These are phyloP conservation scores for Melikaiella ostensackeni DNA, from an alignment of 2,888 invertebrate genomes.

Conservation along the genomic window DNA sequence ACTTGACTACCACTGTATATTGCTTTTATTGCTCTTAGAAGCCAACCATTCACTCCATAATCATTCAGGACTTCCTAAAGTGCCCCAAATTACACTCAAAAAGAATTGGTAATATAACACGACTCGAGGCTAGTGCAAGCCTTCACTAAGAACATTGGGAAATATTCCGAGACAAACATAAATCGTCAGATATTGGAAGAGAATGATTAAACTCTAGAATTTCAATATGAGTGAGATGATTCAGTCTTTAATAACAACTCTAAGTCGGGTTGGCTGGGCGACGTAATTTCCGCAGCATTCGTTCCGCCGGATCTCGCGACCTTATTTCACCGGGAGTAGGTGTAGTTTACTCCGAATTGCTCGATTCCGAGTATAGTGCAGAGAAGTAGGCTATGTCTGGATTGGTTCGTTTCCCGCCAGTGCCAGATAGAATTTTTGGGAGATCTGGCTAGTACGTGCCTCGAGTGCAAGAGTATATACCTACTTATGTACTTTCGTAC, in stretches of 20 bases:
- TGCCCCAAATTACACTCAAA: too few relatives aligned
- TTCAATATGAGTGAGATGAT: not conserved
- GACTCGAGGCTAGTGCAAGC: too few relatives aligned
- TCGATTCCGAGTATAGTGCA: not conserved
- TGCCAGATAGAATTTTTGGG: constrained; percentile 60
- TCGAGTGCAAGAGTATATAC: constrained; percentile 51
- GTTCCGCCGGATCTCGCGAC: constrained; percentile 16
- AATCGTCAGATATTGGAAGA: not conserved
- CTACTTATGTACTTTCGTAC: constrained; percentile 39
- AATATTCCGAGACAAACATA: not conserved
- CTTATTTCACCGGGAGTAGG: constrained; percentile 10
- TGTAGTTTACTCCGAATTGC: constrained; percentile 28
- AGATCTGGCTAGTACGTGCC: constrained; percentile 54
- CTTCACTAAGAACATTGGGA: too few relatives aligned
- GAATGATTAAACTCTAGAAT: not conserved
- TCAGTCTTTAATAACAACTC: constrained; percentile 13
- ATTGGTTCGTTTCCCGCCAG: too few relatives aligned
- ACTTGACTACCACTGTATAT: too few relatives aligned
- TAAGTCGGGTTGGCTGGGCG: not conserved
- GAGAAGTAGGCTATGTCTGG: not conserved
- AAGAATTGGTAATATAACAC: too few relatives aligned
- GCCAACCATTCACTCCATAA: too few relatives aligned
- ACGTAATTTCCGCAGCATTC: constrained; percentile 26
- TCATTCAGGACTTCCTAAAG: too few relatives aligned
- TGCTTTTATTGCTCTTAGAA: too few relatives aligned